Evolutionary conservation across 2,113 vertebrate species (phyloP), one percentile per base, ranked within the genome.

Genomic region (Rallus limicola): DNA sequence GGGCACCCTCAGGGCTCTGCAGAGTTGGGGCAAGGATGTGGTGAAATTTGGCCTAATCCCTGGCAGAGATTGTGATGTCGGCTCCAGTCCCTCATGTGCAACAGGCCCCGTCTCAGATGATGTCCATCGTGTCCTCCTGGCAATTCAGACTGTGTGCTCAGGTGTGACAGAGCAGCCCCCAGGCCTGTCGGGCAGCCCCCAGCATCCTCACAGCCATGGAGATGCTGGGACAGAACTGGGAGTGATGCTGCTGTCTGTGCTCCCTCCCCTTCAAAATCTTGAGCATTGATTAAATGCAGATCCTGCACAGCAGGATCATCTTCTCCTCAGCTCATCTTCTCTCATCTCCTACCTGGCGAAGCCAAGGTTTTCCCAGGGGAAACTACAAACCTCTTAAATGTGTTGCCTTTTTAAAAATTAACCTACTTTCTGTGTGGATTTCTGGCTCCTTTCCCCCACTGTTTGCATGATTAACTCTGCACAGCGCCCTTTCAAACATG

Each of bases 331-430:
- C 56, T 86, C 36, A n/a, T 80, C 87, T 78, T 75, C 5, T 4
- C 55, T 84, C 78, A 12, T 87, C 83, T 88, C 33, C 80, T 90
- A 72, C 72, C 94, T 90, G 89, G 34, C 21, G 4, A 67, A 92
- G 82, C 71, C 62, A 56, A 86, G 58, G 65, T 83, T 85, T 93
- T 95, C 95, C 91, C 93, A 87, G 89, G 68, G 80, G 90, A 94
- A 94, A 59, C 70, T 13, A 4, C 83, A 95, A 58, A 44, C 67
- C 82, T 95, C 88, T 95, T 88, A 82, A 90, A 85, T 55, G 31
- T 85, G 83, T 88, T 97, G 91, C 75, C 86, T 97, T 81, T 95
- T 93, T 58, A 82, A 97, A 94, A 97, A 94, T 95, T 94, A 97
- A 94, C 96, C 95, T 97, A 93, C 76, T 97, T 97, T 91, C 92